These are phyloP conservation scores for Prionailurus viverrinus DNA, from an alignment of 2,113 vertebrate genomes.

Conservation along the genomic window DNA sequence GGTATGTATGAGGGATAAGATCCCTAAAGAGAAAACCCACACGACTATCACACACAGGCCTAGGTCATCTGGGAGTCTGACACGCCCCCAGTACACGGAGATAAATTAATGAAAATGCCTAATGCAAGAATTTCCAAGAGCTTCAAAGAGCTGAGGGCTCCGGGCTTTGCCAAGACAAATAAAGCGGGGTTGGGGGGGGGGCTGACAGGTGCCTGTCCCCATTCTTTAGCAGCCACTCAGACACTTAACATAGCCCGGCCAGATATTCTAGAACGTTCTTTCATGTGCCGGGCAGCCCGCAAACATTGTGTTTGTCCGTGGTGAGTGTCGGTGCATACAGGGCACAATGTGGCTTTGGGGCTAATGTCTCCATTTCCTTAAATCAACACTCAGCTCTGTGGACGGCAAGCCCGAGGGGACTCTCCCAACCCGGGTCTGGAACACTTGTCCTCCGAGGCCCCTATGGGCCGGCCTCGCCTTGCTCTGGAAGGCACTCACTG, in stretches of 20 bases:
- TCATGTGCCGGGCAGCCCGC: neutral
- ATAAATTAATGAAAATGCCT: conserved; percentile 80
- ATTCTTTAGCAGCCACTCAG: neutral
- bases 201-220: conserved; percentile 81
- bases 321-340: fast-evolving
- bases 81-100: neutral
- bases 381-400: neutral
- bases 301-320: fast-evolving
- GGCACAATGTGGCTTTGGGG: neutral
- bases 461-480: fast-evolving
- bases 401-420: conserved; percentile 84
- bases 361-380: fast-evolving
- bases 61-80: neutral
- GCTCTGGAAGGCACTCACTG: neutral
- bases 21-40: neutral
- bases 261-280: neutral
- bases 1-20: neutral
- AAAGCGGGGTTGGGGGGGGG: conserved; percentile 77
- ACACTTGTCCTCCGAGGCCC: neutral
- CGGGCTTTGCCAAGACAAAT: conserved; percentile 88
- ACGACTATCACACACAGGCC: fast-evolving
- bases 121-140: conserved; percentile 86
- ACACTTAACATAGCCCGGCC: neutral
- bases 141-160: conserved; percentile 87
- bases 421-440: conserved; percentile 9